Evolutionary conservation across 2,113 vertebrate species (phyloP).

Genomic region (Lasiurus borealis): DNA sequence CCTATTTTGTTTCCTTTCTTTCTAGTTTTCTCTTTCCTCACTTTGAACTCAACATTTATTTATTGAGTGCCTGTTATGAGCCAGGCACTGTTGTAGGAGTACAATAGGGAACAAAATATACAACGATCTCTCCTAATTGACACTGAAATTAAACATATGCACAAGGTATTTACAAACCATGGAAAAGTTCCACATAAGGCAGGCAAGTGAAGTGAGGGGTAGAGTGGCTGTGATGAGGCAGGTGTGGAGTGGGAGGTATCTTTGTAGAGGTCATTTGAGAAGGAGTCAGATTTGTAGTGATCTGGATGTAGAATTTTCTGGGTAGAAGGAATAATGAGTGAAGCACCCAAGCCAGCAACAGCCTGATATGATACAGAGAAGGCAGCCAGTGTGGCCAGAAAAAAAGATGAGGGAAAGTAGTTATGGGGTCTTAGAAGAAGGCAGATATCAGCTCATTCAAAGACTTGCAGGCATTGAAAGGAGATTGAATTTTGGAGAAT

Average conservation of each 20-base stretch:
- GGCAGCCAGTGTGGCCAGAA: not conserved
- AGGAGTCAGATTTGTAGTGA: not conserved
- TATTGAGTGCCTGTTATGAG: too few species aligned
- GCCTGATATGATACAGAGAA: not conserved
- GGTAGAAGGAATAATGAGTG: not conserved
- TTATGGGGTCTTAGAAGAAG: too few species aligned
- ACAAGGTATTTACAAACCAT: not conserved
- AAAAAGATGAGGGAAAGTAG: not conserved
- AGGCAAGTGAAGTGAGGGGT: not conserved
- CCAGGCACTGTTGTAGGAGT: too few species aligned
- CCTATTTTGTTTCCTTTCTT: not conserved
- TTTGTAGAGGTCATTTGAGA: not conserved
- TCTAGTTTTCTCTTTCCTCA: not conserved
- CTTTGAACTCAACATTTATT: not conserved
- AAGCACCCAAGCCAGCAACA: not conserved
- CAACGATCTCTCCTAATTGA: not conserved
- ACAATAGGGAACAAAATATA: not conserved
- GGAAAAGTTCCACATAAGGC: not conserved
- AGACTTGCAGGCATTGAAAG: too few species aligned
- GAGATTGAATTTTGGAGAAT: too few species aligned
- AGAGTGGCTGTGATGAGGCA: not conserved
- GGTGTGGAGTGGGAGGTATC: not conserved
- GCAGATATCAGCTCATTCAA: too few species aligned
- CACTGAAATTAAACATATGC: not conserved
- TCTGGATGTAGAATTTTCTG: not conserved